phyloP scores from a whole-genome alignment of 2,113 vertebrate genomes.

The Misgurnus anguillicaudatus region DNA sequence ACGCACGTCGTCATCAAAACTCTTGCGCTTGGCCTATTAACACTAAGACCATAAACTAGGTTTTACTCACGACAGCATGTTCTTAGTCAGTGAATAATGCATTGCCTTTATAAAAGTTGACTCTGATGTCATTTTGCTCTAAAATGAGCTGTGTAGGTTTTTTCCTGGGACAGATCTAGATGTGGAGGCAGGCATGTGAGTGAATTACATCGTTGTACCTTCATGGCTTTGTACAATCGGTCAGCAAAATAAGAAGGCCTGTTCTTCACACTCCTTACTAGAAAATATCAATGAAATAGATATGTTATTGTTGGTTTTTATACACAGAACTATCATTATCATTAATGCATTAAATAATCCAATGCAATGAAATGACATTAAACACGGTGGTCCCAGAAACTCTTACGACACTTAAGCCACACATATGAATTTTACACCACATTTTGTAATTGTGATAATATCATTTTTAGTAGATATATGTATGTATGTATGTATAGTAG shows the following conservation, averaged over 20 bases:
- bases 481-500: too few relatives aligned
- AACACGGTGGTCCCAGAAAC: too few relatives aligned
- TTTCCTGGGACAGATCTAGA: background rate
- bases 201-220: conserved; percentile 73
- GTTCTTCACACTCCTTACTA: conserved; percentile 95
- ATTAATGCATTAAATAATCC: too few relatives aligned
- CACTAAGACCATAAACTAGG: conserved; percentile 5
- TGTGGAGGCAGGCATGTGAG: background rate
- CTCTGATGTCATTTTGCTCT: background rate
- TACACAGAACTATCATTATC: background rate
- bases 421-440: too few relatives aligned
- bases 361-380: background rate
- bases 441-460: too few relatives aligned
- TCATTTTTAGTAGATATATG: too few relatives aligned
- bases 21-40: background rate
- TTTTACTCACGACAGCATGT: conserved; percentile 6
- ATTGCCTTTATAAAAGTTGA: background rate
- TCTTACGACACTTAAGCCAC: too few relatives aligned
- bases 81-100: conserved; percentile 12
- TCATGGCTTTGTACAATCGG: conserved; percentile 97
- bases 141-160: background rate
- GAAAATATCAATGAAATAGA: conserved; percentile 23
- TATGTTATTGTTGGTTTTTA: background rate
- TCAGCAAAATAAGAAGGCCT: conserved; percentile 92
- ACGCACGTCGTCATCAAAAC: background rate